phyloP scores from a whole-genome alignment of 2,113 vertebrate species.

The Atherinomorus stipes region DNA sequence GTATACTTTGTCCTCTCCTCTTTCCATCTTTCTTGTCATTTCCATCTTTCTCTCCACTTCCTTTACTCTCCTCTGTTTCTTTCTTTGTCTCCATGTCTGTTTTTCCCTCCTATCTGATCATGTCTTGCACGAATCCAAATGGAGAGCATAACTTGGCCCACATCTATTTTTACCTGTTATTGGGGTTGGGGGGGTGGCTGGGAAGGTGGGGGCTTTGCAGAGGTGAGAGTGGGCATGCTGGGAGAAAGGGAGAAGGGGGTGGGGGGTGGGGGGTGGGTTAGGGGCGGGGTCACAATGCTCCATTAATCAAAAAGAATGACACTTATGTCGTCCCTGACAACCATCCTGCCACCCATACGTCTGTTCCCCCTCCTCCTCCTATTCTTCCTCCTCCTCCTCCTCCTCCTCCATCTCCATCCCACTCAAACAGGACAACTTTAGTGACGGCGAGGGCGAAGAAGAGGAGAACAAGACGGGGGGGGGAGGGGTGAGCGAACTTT shows the following conservation, averaged over 20 bases:
- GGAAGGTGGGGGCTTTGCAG: conserved; percentile 27
- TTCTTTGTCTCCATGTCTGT: neutral
- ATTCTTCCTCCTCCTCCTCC: conserved; percentile 40
- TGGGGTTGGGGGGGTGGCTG: conserved; percentile 1
- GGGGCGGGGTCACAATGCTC: conserved; percentile 84
- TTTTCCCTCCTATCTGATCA: conserved; percentile 12
- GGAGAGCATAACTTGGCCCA: conserved; percentile 62
- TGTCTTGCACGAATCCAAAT: conserved; percentile 29
- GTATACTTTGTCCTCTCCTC: neutral
- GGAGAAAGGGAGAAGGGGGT: conserved; percentile 28
- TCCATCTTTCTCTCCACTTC: neutral
- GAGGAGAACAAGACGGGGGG: conserved; percentile 28
- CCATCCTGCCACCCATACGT: conserved; percentile 73
- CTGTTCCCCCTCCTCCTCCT: conserved; percentile 42
- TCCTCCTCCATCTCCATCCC: conserved; percentile 66
- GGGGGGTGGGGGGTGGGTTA: conserved; percentile 38
- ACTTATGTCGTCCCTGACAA: conserved; percentile 88
- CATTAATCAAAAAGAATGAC: conserved; percentile 96
- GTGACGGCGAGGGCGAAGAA: conserved; percentile 60
- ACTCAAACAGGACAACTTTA: conserved; percentile 78
- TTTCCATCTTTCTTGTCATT: neutral
- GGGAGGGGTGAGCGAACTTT: conserved; percentile 76
- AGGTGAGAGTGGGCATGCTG: conserved; percentile 77
- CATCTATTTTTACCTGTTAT: conserved; percentile 80
- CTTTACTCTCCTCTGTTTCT: neutral